Percentiles rank a stretch among this genome's conserved stretches.
phyloP scores from a whole-genome alignment of 2,797 vertebrate species.

The Basileuterus tristriatus region DNA sequence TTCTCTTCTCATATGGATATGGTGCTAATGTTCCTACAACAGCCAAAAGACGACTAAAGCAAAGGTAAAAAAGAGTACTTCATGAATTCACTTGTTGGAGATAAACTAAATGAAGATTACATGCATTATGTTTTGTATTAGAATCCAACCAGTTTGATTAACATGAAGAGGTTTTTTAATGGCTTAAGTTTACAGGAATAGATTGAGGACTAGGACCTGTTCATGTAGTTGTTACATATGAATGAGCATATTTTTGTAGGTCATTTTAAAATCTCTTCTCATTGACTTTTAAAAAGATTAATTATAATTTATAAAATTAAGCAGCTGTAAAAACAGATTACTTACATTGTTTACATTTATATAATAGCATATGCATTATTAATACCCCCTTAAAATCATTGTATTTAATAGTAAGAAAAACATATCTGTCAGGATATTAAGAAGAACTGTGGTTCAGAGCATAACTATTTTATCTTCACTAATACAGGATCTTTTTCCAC shows the following conservation, averaged over 20 bases:
- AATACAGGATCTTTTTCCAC: not conserved
- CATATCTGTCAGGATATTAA: not conserved
- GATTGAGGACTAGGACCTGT: not conserved
- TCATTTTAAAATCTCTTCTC: not conserved
- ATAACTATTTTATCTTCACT: not conserved
- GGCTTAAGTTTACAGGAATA: not conserved
- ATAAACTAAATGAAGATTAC: not conserved
- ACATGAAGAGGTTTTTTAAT: not conserved
- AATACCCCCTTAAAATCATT: not conserved
- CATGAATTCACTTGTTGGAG: not conserved
- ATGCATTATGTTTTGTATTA: not conserved
- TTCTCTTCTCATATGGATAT: constrained; percentile 95
- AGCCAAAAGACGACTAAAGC: constrained; percentile 91
- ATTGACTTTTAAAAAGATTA: not conserved
- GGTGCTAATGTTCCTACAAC: constrained; percentile 97
- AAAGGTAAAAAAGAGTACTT: constrained; percentile 82
- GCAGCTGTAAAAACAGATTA: not conserved
- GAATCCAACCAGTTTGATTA: constrained; percentile 24
- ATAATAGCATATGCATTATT: not conserved
- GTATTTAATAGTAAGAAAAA: not conserved
- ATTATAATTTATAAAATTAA: not conserved
- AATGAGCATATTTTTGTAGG: not conserved
- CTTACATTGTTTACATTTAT: not conserved
- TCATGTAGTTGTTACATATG: not conserved
- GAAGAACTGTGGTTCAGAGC: not conserved